Conservation (phyloP, 2,888 invertebrate species). For the Caenorhabditis sp. region DNA sequence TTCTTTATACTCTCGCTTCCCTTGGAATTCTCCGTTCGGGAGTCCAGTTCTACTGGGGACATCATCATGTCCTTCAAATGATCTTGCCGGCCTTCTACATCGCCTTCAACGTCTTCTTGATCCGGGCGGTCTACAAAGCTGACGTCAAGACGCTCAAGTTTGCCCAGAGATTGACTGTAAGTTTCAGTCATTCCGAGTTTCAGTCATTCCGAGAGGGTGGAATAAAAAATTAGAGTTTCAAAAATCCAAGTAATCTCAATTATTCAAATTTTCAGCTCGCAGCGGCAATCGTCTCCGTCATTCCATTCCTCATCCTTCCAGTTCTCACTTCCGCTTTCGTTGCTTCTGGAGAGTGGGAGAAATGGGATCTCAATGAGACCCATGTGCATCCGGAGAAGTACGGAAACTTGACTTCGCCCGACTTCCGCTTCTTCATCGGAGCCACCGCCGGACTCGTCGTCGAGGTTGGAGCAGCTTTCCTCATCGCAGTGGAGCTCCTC, state of each 20-base stretch:
- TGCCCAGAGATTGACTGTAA: slow-evolving; percentile 38
- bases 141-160: slow-evolving; percentile 16
- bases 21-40: slow-evolving; percentile 34
- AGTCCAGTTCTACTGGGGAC: slow-evolving; percentile 26
- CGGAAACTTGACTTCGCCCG: slow-evolving; percentile 23
- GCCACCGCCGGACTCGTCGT: slow-evolving; percentile 20
- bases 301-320: slow-evolving; percentile 36
- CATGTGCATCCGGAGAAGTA: slow-evolving; percentile 27
- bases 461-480: slow-evolving; percentile 27
- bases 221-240: background rate
- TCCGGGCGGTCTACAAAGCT: slow-evolving; percentile 8
- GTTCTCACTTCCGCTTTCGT: slow-evolving; percentile 18
- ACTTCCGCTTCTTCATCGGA: slow-evolving; percentile 35
- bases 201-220: no score
- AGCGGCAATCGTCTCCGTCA: slow-evolving; percentile 15
- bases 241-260: background rate
- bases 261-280: no score
- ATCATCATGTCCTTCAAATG: background rate
- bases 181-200: background rate
- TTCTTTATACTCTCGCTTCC: slow-evolving; percentile 29
- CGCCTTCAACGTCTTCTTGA: slow-evolving; percentile 27
- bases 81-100: slow-evolving; percentile 19
- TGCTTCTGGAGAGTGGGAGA: slow-evolving; percentile 40
- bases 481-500: slow-evolving; percentile 39
- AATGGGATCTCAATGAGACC: slow-evolving; percentile 11